Percentiles rank a stretch among this genome's conserved stretches.
These are phyloP conservation scores for Catostylus mosaicus DNA, from an alignment of 30 jellyfish, hydroid and myxozoan genomes.

Conservation along the genomic window DNA sequence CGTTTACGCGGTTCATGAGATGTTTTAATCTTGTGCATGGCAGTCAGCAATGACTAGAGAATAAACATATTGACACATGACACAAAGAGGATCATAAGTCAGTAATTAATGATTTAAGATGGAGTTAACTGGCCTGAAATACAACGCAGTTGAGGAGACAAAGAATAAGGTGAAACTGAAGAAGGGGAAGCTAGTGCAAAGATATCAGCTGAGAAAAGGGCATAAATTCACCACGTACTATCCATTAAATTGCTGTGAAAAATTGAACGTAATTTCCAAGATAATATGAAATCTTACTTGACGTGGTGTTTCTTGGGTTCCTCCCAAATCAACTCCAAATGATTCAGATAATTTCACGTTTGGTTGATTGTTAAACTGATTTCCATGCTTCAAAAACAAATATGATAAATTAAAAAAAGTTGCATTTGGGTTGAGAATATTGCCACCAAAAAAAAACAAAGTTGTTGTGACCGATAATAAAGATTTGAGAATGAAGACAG, in stretches of 20 bases:
- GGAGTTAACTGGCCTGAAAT: too few species aligned
- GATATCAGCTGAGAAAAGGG: background rate
- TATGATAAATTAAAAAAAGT: too few species aligned
- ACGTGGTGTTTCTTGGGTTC: slow-evolving; percentile 97
- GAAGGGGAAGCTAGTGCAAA: too few species aligned
- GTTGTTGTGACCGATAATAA: too few species aligned
- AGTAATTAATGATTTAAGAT: too few species aligned
- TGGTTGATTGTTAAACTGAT: slow-evolving; percentile 82
- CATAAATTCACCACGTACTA: background rate
- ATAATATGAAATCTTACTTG: slow-evolving; percentile 67
- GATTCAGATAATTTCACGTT: slow-evolving; percentile 91
- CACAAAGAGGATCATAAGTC: too few species aligned
- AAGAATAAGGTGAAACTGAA: too few species aligned
- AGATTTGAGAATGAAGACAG: too few species aligned
- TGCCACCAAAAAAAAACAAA: too few species aligned
- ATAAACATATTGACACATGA: too few species aligned
- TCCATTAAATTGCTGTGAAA: background rate
- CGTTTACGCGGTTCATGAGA: slow-evolving; percentile 98
- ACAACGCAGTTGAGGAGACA: too few species aligned
- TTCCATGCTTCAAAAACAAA: slow-evolving; percentile 79
- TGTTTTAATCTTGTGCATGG: slow-evolving; percentile 88
- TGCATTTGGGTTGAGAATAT: too few species aligned
- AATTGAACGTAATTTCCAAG: background rate
- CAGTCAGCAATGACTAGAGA: slow-evolving; percentile 86
- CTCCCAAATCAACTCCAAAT: slow-evolving; percentile 94